These are phyloP conservation scores for Scolopax rusticola DNA, from an alignment of 2,797 vertebrate species.

Conservation along the genomic window DNA sequence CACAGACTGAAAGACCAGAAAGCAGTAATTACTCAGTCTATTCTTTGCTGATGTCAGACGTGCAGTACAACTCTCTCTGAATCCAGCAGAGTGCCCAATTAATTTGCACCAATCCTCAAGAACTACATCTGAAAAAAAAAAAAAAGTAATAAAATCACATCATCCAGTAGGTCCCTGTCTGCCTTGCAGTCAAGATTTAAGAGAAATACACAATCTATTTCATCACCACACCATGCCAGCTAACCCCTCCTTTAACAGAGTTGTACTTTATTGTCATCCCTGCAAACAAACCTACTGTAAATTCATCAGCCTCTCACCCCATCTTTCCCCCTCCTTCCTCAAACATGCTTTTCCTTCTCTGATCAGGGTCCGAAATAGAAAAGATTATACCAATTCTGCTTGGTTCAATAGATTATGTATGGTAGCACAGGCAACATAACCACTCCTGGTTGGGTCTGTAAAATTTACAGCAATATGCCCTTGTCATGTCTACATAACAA, in stretches of 20 bases:
- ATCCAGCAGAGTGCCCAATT: constrained; percentile 27
- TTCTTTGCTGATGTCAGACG: constrained; percentile 37
- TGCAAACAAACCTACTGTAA: background rate
- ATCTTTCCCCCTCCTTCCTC: background rate
- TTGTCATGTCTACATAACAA: background rate
- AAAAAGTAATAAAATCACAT: background rate
- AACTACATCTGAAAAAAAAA: background rate
- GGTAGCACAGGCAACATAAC: background rate
- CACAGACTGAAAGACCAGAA: constrained; percentile 20
- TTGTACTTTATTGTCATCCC: background rate
- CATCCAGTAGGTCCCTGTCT: background rate
- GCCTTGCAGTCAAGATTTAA: background rate
- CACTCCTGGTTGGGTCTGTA: background rate
- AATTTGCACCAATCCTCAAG: constrained; percentile 46
- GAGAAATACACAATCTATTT: background rate
- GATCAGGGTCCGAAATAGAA: background rate
- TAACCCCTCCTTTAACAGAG: background rate
- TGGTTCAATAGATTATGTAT: fast-evolving
- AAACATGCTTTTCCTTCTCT: background rate
- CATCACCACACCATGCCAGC: background rate
- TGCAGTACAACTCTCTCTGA: constrained; percentile 1
- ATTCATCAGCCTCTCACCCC: background rate
- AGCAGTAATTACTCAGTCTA: constrained; percentile 45
- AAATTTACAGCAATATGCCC: background rate
- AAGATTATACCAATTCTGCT: background rate